These are phyloP conservation scores for Cheilosia vulpina DNA, from an alignment of 2,888 invertebrate species.

Conservation along the genomic window DNA sequence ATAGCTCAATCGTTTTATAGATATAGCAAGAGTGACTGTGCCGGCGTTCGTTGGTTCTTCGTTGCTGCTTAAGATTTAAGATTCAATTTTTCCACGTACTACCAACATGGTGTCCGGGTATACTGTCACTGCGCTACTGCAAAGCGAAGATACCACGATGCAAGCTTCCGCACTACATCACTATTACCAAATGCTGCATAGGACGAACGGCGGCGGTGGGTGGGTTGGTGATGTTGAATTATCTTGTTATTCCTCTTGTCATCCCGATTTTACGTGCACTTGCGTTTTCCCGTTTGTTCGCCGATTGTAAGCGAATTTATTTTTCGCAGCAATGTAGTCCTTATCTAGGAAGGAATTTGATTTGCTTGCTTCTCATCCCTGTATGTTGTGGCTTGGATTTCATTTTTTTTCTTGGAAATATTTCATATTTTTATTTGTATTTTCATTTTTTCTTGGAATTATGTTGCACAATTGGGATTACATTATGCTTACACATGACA, in stretches of 20 bases:
- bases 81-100: conserved; percentile 74
- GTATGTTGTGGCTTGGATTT: background rate
- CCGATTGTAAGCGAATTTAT: conserved; percentile 45
- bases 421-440: conserved; percentile 35
- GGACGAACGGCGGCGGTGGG: background rate
- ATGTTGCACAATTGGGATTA: conserved; percentile 69
- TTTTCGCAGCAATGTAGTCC: conserved; percentile 5
- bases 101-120: conserved; percentile 17
- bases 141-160: conserved; percentile 32
- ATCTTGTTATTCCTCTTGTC: conserved; percentile 74
- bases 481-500: conserved; percentile 73
- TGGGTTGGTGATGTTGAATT: conserved; percentile 61
- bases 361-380: conserved; percentile 46
- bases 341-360: conserved; percentile 46
- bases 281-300: conserved; percentile 64
- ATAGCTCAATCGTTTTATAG: conserved; percentile 68
- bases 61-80: conserved; percentile 62
- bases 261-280: conserved; percentile 72
- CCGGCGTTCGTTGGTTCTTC: background rate
- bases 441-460: conserved; percentile 38
- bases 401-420: conserved; percentile 13
- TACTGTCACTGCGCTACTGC: background rate
- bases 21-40: conserved; percentile 37
- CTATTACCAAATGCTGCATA: conserved; percentile 26
- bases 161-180: conserved; percentile 57